phyloP scores from a whole-genome alignment of 2,888 invertebrate genomes.

The Amblyjoppa fuscipennis region DNA sequence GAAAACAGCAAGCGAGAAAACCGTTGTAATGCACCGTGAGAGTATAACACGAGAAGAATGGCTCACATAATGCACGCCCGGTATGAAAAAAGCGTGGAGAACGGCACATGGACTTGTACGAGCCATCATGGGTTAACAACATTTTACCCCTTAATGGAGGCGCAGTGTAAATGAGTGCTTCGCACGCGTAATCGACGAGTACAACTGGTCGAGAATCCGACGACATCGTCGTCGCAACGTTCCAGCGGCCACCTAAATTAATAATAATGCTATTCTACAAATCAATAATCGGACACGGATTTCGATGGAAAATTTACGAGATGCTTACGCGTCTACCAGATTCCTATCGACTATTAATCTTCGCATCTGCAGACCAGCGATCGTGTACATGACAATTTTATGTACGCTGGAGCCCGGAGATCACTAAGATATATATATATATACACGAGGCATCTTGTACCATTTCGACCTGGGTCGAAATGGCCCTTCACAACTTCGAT shows the following conservation, averaged over 20 bases:
- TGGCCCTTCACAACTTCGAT: too few species aligned
- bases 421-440: neutral
- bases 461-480: too few species aligned
- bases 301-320: slow-evolving; percentile 27
- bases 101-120: neutral
- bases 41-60: slow-evolving; percentile 1
- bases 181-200: slow-evolving; percentile 12
- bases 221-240: neutral
- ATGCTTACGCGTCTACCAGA: neutral
- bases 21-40: neutral
- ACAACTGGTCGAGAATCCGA: neutral
- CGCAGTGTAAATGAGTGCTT: neutral
- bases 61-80: slow-evolving; percentile 33
- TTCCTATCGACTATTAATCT: neutral
- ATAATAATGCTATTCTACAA: slow-evolving; percentile 45
- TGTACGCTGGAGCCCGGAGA: neutral
- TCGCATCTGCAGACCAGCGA: neutral
- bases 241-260: slow-evolving; percentile 31
- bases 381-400: neutral
- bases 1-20: slow-evolving; percentile 13
- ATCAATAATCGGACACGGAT: slow-evolving; percentile 44
- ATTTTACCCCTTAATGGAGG: slow-evolving; percentile 49
- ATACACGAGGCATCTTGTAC: too few species aligned
- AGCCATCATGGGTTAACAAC: slow-evolving; percentile 24
- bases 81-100: neutral